These are phyloP conservation scores for Xenus cinereus DNA, from an alignment of 2,113 vertebrate species.

Conservation along the genomic window DNA sequence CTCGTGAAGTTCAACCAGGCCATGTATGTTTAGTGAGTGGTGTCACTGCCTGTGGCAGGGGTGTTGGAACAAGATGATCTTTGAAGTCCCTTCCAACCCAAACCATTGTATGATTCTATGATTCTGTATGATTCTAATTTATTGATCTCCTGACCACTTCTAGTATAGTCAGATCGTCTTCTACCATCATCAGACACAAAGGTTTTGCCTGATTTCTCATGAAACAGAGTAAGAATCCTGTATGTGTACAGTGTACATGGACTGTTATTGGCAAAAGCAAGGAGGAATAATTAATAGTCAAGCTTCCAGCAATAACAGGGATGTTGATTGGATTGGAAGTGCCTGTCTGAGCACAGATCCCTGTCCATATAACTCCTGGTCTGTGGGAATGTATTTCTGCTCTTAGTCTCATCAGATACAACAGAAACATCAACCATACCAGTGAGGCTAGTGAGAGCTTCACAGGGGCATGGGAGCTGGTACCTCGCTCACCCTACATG, in stretches of 20 bases:
- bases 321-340: accelerated
- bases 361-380: not conserved
- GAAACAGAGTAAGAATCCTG: not conserved
- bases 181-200: not conserved
- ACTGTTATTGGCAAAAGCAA: not conserved
- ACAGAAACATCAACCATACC: not conserved
- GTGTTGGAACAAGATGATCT: too few relatives aligned
- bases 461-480: not conserved
- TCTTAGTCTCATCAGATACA: not conserved
- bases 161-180: not conserved
- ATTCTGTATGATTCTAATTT: not conserved
- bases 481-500: not conserved
- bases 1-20: not conserved
- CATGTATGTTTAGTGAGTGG: not conserved
- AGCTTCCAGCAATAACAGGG: not conserved
- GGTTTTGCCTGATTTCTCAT: not conserved
- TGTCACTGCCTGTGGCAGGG: too few relatives aligned
- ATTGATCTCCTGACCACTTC: not conserved
- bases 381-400: not conserved
- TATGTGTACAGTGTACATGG: too few relatives aligned
- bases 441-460: not conserved
- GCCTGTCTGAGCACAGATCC: not conserved
- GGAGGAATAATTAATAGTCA: not conserved
- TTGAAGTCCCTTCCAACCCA: too few relatives aligned
- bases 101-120: too few relatives aligned